Evolutionary conservation across 2,888 invertebrate species (phyloP), one percentile per base, ranked within the genome.

Genomic region (Acrobasis suavella): DNA sequence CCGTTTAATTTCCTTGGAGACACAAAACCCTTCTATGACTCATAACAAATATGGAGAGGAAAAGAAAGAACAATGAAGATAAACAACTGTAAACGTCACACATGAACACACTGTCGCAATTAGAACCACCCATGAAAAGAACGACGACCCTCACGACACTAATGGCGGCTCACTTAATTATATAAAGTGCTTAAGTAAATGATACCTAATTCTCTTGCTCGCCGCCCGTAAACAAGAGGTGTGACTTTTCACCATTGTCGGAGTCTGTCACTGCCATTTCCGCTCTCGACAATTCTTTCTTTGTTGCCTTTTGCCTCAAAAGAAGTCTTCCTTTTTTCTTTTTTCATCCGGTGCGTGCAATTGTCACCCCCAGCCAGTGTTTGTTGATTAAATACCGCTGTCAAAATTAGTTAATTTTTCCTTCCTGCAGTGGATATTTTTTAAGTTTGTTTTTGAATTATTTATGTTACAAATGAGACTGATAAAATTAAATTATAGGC

Each of bases 151-250:
- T 82, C 76, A 75, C 76, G 77, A 80, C 85, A 82, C 81, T 86
- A 88, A 88, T 86, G 87, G 85, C 78, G 80, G 80, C 81, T 82
- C 75, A 82, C 86, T 89, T 91, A 91, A 91, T 92, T 91, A 90
- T 89, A 91, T 91, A 87, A 90, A 91, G 89, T 87, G 84, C 90
- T 91, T 88, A 89, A 92, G 90, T 91, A 90, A 92, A 91, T 89
- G 91, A 91, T 91, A 89, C 89, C 89, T 90, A 91, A 91, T 91
- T 86, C 83, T 67, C 71, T 84, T 81, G 84, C 85, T 75, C 85
- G 80, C 65, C 72, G 82, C 74, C 86, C 87, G 90, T 89, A 88
- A 91, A 89, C 91, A 90, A 86, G 90, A 91, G 90, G 92, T 92
- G 92, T 91, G 91, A 91, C 91, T 91, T 91, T 86, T 81, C 84